Conservation (phyloP, 1,140 invertebrate genomes). For the Ruditapes philippinarum region DNA sequence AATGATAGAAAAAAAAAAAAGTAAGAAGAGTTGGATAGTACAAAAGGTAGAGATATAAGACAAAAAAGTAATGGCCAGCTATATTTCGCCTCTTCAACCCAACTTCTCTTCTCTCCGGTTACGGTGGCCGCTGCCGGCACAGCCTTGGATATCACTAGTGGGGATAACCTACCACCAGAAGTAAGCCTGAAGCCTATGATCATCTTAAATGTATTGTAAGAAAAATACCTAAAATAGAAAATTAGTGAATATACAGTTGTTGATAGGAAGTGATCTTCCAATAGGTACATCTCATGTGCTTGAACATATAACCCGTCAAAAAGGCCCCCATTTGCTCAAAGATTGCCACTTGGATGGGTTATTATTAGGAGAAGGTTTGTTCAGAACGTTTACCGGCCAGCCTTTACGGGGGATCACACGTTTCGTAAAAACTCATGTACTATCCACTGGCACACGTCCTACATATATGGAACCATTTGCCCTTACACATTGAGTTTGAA, state of each 20-base stretch:
- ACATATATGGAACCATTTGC: background rate
- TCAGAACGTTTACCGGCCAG: background rate
- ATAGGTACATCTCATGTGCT: background rate
- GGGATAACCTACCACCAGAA: background rate
- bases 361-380: background rate
- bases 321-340: background rate
- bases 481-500: background rate
- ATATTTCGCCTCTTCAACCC: too few species aligned
- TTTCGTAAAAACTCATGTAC: background rate
- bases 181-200: background rate
- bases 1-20: too few species aligned
- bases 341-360: background rate
- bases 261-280: background rate
- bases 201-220: background rate
- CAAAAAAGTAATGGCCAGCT: too few species aligned
- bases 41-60: too few species aligned
- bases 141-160: too few species aligned
- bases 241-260: background rate
- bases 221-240: background rate
- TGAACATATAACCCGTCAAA: background rate
- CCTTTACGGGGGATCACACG: too few species aligned
- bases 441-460: background rate
- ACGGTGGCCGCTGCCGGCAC: too few species aligned
- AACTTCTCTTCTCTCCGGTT: too few species aligned
- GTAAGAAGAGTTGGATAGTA: too few species aligned